Base-by-base conservation (phyloP, 2,888 invertebrate species). In the Euphydryas editha region DNA sequence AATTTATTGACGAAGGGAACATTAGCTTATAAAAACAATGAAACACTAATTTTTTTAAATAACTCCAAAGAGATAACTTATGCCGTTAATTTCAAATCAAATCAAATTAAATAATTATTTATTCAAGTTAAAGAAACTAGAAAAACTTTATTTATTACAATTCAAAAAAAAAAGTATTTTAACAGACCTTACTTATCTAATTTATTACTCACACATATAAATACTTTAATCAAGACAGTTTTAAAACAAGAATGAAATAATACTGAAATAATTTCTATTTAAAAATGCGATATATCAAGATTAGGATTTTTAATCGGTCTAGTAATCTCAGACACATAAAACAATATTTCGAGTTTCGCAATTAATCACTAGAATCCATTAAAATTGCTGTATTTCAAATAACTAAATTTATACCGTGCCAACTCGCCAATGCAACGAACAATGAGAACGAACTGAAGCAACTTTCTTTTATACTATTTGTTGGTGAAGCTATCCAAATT, bases 401-500 rank as follows among this genome's bases (percentile, higher is more conserved):
- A 71, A 69, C 51, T 69, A 64, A 71, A 71, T 71, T 42, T 69
- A 71, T 69, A 62, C 51, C 59, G 69, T 67, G 71, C 71, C 71
- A 71, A 69, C 64, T 67, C 49, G 65, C 62, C 37, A 67, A 59
- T 64, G 67, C 67, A 67, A 61, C 39, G 58, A 67, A 30, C 37
- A 51, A 68, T 46, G 15, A 21, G 59, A 59, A 51, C 46, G 20
- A 42, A 58, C 49, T 64, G 67, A 67, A 68, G 68, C 62, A 62
- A 64, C 59, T 55, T n/a, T 59, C 60, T 70, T 63, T 65, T 71
- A 20, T 62, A 54, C 59, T 67, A 62, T 71, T 69, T 71, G 67
- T 65, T 60, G 71, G 65, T 55, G 69, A 30, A 67, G 69, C 71
- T 58, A 71, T 71, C 71, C 71, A 69, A 71, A 71, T 71, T 69